These are phyloP conservation scores for Tipula lateralis DNA, from an alignment of 2,888 invertebrate genomes.

Conservation along the genomic window DNA sequence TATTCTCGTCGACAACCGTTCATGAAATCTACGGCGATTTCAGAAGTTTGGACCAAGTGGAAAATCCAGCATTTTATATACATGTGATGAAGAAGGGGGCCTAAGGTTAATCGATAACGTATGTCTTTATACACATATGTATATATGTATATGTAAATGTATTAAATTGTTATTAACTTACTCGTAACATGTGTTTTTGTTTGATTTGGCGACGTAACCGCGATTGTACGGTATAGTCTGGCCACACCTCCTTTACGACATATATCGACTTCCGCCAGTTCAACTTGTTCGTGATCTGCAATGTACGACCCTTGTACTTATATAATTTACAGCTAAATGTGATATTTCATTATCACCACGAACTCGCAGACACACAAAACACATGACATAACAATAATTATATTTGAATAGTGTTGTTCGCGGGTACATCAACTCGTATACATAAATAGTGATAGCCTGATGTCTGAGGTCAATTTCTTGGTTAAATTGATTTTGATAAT, in stretches of 20 bases:
- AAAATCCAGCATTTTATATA: conserved; percentile 76
- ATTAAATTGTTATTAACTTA: not conserved
- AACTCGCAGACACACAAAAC: not conserved
- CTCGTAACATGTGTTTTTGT: not conserved
- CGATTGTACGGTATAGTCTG: not conserved
- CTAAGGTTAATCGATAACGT: not conserved
- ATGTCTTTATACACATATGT: too few species aligned
- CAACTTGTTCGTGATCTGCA: not conserved
- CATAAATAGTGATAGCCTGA: too few species aligned
- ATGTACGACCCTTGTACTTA: not conserved
- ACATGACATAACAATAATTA: not conserved
- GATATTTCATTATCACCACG: not conserved
- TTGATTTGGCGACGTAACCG: not conserved
- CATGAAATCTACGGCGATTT: conserved; percentile 80
- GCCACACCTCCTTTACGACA: not conserved
- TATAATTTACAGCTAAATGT: not conserved
- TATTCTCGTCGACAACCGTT: conserved; percentile 60
- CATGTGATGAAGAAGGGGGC: conserved; percentile 68
- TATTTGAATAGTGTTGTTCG: not conserved
- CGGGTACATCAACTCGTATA: not conserved
- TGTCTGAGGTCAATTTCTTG: too few species aligned
- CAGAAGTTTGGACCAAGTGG: conserved; percentile 59
- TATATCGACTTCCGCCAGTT: not conserved
- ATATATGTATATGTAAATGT: not conserved
- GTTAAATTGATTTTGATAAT: too few species aligned